A percentile compares a stretch with the other conserved stretches of the same genome.
These are phyloP conservation scores for Xiphias gladius DNA, from an alignment of 2,113 vertebrate species.

Conservation along the genomic window DNA sequence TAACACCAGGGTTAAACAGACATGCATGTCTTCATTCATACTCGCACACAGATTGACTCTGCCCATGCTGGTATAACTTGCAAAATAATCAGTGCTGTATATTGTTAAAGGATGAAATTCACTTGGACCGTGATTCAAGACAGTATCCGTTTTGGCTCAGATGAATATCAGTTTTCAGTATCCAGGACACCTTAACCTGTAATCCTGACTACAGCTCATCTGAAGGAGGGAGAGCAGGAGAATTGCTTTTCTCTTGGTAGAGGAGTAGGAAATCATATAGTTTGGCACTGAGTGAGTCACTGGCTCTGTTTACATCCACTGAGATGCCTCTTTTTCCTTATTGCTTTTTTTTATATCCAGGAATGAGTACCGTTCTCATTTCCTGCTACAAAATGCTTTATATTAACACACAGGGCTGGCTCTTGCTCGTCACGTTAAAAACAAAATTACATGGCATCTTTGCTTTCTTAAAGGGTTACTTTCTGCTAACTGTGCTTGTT, in stretches of 20 bases:
- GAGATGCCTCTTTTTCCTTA: not conserved
- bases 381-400: not conserved
- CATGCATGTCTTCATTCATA: conserved; percentile 13
- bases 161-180: not conserved
- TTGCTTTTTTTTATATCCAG: not conserved
- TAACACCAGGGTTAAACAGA: conserved; percentile 51
- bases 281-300: conserved; percentile 9
- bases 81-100: conserved; percentile 11
- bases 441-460: too few species aligned
- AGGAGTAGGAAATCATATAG: conserved; percentile 6
- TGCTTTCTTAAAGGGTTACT: too few species aligned
- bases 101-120: not conserved
- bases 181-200: not conserved
- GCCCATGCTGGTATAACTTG: not conserved
- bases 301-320: conserved; percentile 12
- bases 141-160: not conserved
- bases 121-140: not conserved
- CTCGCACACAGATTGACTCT: conserved; percentile 16
- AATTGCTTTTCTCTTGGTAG: conserved; percentile 2
- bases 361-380: not conserved
- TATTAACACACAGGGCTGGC: not conserved
- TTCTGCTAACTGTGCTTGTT: too few species aligned
- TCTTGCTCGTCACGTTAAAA: too few species aligned
- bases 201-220: not conserved
- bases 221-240: not conserved